Percentiles rank a stretch among this genome's conserved stretches.
phyloP scores from a whole-genome alignment of 2,888 invertebrate genomes.

The Xanthia togata region DNA sequence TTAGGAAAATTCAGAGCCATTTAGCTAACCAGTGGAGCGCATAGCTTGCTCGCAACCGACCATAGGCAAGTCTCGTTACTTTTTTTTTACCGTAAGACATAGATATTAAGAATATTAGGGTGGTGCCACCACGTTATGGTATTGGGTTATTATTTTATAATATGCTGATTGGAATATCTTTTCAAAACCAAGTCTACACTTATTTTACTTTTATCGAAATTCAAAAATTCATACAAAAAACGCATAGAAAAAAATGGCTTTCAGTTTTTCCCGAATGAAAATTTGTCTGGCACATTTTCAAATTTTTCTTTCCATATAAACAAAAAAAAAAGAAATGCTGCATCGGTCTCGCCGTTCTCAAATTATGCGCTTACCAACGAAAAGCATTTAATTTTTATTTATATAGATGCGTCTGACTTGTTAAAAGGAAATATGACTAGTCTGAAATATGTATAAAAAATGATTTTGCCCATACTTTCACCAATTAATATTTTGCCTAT shows the following conservation, averaged over 20 bases:
- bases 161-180: background rate
- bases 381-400: background rate
- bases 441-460: background rate
- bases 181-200: too few species aligned
- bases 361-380: background rate
- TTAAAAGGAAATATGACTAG: background rate
- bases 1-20: constrained; percentile 85
- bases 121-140: constrained; percentile 39
- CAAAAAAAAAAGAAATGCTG: too few species aligned
- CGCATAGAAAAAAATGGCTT: background rate
- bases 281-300: background rate
- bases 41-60: constrained; percentile 67
- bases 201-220: background rate
- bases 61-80: constrained; percentile 88
- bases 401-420: background rate
- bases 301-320: background rate
- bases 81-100: constrained; percentile 87
- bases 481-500: background rate
- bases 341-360: background rate
- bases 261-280: background rate
- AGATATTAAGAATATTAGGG: constrained; percentile 82
- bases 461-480: background rate
- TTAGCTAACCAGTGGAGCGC: constrained; percentile 74
- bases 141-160: constrained; percentile 39
- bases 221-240: background rate